Evolutionary conservation across 1,140 invertebrate genomes (phyloP), one percentile per base, ranked within the genome.

Genomic region (Tetragonula clypearis): DNA sequence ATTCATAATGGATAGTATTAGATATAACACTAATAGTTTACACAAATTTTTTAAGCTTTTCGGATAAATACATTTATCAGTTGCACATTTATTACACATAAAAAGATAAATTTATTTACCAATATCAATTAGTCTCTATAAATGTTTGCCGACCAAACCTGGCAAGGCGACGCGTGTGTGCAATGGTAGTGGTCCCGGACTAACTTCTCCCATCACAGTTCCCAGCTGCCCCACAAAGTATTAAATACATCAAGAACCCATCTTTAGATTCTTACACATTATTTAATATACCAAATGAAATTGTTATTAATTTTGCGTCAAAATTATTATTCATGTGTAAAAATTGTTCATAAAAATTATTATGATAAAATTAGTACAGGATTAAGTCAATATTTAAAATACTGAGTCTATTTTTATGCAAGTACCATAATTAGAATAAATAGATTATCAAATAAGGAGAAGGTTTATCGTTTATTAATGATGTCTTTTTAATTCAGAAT

Each of bases 201-300:
- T 92, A 93, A 94, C 90, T 89, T 94, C 93, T 93, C 92, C 91
- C 91, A 91, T 92, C 91, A 93, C 92, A 90, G 93, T 93, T 91
- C 86, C 93, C 90, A 93, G 91, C 92, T 94, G 93, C 89, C 90
- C 90, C 93, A 92, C 88, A 93, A 93, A 93, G 90, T 92, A 93
- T 91, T 92, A 92, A 92, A 93, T 88, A 88, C 89, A 92, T 93
- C 84, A 93, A 92, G 90, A 92, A 91, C 84, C 86, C 84, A 90
- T 82, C 56, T 90, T 41, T 68, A 89, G 77, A 90, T 74, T 87
- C 88, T 90, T 79, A 83, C 75, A 86, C 68, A 84, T 84, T 85
- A 90, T 87, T 85, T 85, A 30, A 53, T 66, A 79, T 77, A 86
- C 78, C 53, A 49, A 85, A 62, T 68, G 84, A 68, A 73, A 82